Percentiles rank a stretch among this genome's conserved stretches.
Evolutionary conservation across 2,113 vertebrate genomes (phyloP).

Genomic region (Emydocephalus ijimae): DNA sequence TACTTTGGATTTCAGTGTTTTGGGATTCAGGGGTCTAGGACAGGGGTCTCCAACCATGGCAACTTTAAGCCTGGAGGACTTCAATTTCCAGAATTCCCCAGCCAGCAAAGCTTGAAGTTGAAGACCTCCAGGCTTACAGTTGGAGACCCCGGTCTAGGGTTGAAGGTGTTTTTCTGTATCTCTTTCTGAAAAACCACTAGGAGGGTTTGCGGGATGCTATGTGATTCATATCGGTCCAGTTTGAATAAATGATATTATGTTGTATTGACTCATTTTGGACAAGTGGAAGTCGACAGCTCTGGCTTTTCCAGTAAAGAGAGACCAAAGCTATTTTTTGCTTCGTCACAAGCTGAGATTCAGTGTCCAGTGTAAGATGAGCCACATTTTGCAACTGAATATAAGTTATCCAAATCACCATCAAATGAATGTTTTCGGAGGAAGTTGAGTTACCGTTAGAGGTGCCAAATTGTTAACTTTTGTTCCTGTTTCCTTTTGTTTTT

Average conservation of each 20-base stretch:
- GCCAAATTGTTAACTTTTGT: background rate
- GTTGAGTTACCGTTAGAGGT: background rate
- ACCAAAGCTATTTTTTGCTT: background rate
- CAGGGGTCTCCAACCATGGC: too few relatives aligned
- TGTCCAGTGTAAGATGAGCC: background rate
- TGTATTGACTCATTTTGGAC: background rate
- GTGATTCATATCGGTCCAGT: background rate
- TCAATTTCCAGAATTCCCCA: too few relatives aligned
- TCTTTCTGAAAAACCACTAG: background rate
- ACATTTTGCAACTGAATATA: background rate
- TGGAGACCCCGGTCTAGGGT: background rate
- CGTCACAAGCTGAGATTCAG: background rate
- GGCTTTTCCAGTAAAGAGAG: background rate
- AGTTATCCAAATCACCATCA: constrained; percentile 1
- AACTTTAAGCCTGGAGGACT: too few relatives aligned
- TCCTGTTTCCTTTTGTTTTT: background rate
- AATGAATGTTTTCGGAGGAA: constrained; percentile 13
- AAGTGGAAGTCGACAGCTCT: background rate
- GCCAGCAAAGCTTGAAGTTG: too few relatives aligned
- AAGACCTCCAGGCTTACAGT: too few relatives aligned
- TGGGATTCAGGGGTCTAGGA: too few relatives aligned
- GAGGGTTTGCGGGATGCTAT: background rate
- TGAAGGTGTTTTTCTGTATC: background rate
- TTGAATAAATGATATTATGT: background rate
- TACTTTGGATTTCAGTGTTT: background rate